Percentiles rank a stretch among this genome's conserved stretches.
These are phyloP conservation scores for Loripinus fragilis DNA, from an alignment of 2,888 invertebrate species.

Conservation along the genomic window DNA sequence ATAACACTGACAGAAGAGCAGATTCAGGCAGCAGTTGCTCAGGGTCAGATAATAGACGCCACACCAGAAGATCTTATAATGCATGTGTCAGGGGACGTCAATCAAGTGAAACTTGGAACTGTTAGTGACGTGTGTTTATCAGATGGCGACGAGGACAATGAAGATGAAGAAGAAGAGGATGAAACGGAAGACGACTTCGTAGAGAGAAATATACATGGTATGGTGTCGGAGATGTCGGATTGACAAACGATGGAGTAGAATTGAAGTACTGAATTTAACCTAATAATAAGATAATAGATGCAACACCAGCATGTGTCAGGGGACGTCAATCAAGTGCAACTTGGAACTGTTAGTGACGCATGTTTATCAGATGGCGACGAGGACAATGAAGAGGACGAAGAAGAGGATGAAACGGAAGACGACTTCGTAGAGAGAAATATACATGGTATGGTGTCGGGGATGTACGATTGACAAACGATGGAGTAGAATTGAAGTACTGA, in stretches of 20 bases:
- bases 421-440: not conserved
- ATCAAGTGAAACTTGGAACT: not conserved
- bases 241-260: not conserved
- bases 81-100: not conserved
- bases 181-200: conserved; percentile 7
- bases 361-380: not conserved
- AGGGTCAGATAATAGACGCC: conserved; percentile 6
- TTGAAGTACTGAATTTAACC: too few species aligned
- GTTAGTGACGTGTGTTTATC: not conserved
- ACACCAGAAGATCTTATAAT: not conserved
- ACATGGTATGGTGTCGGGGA: conserved; percentile 2
- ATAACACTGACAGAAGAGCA: conserved; percentile 5
- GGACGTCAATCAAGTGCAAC: not conserved
- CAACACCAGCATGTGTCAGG: not conserved
- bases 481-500: too few species aligned
- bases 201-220: conserved; percentile 12
- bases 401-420: not conserved
- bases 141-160: not conserved
- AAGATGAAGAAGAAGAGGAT: conserved; percentile 1
- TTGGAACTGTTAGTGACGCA: not conserved
- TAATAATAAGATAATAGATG: not conserved
- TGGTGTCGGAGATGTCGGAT: conserved; percentile 11
- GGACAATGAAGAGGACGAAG: not conserved
- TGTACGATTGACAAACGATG: not conserved
- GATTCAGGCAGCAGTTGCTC: not conserved